Percentiles rank a stretch among this genome's conserved stretches.
These are phyloP conservation scores for Dromaius novaehollandiae DNA, from an alignment of 2,113 vertebrate species.

Conservation along the genomic window DNA sequence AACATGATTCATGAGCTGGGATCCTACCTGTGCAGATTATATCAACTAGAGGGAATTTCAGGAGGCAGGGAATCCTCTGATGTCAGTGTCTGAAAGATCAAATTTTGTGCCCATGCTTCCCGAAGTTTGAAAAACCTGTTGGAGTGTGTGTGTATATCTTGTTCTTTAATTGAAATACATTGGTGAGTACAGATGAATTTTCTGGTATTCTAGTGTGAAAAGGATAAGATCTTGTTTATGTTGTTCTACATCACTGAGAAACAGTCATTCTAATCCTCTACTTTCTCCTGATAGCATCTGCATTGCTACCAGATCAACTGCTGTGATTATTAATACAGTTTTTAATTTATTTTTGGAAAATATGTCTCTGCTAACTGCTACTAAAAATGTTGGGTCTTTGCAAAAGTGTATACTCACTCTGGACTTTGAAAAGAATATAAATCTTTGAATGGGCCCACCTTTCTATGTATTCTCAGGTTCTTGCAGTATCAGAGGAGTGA, in stretches of 20 bases:
- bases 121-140: neutral
- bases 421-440: slow-evolving; percentile 37
- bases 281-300: neutral
- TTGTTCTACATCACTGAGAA: neutral
- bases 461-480: slow-evolving; percentile 30
- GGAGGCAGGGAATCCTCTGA: neutral
- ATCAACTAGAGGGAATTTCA: neutral
- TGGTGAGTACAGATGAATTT: neutral
- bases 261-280: neutral
- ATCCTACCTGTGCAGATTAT: neutral
- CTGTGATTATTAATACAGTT: neutral
- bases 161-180: neutral
- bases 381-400: slow-evolving; percentile 49
- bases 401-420: neutral
- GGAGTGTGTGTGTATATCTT: neutral
- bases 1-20: neutral
- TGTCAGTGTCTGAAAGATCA: neutral
- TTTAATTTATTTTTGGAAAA: slow-evolving; percentile 49
- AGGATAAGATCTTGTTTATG: neutral
- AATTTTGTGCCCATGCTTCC: neutral
- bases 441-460: neutral
- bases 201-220: neutral
- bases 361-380: slow-evolving; percentile 44
- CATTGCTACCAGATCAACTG: neutral
- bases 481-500: slow-evolving; percentile 30